Conservation (phyloP, 2,797 vertebrate species). For the Psittacula derbiana region DNA sequence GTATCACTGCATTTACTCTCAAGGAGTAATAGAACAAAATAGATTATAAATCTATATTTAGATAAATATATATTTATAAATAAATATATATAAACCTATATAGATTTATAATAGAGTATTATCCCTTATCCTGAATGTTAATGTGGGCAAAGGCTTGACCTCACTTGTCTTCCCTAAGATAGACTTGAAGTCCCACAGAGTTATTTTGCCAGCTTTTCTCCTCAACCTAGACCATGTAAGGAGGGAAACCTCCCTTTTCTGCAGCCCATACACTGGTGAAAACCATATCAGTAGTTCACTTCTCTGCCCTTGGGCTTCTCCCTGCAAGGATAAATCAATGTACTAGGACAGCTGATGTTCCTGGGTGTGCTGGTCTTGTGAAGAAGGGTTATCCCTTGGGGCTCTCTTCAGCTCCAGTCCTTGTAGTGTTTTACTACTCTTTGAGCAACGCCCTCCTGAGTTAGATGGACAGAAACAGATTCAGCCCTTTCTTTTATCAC, state of each 20-base stretch:
- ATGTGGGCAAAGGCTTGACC: background rate
- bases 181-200: background rate
- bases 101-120: background rate
- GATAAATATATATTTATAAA: background rate
- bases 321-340: background rate
- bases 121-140: background rate
- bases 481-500: background rate
- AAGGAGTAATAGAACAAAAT: background rate
- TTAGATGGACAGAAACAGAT: background rate
- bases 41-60: background rate
- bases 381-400: background rate
- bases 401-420: background rate
- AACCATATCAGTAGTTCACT: background rate
- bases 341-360: background rate
- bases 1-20: background rate
- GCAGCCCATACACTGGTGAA: rapidly evolving
- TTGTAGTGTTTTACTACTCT: background rate
- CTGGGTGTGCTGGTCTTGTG: background rate
- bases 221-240: background rate
- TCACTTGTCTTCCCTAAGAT: background rate
- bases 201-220: background rate
- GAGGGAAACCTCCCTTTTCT: background rate
- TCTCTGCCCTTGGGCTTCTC: background rate
- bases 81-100: background rate
- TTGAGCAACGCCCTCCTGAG: background rate